Conservation (phyloP, 2,113 vertebrate genomes). For the Cinclus mexicanus region DNA sequence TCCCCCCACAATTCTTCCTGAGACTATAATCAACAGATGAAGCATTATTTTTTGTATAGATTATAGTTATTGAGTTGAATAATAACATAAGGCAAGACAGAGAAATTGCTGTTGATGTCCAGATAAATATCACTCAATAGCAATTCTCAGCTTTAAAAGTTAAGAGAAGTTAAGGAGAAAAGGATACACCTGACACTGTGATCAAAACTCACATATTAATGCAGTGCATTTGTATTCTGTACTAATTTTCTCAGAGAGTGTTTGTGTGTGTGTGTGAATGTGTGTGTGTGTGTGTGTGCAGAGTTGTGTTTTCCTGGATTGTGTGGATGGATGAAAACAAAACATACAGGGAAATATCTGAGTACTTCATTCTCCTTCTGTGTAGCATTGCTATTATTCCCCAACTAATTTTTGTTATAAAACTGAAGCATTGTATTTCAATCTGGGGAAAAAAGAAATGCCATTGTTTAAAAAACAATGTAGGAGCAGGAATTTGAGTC, state of each 20-base stretch:
- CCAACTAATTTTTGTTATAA: neutral
- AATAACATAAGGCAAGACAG: neutral
- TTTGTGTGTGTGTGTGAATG: neutral
- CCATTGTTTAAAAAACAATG: constrained; percentile 9
- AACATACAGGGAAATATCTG: neutral
- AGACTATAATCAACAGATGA: neutral
- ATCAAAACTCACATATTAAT: neutral
- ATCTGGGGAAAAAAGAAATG: neutral
- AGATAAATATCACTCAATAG: neutral
- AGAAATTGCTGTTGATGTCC: neutral
- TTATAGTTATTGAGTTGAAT: neutral
- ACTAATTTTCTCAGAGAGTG: neutral
- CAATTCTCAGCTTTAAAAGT: neutral
- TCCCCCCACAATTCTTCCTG: neutral
- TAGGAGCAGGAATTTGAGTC: neutral
- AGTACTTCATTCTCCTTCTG: neutral
- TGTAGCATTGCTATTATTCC: neutral
- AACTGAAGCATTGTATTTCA: neutral
- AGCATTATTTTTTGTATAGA: neutral
- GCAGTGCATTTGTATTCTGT: neutral
- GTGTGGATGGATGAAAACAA: neutral
- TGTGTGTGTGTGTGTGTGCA: neutral
- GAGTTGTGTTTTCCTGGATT: neutral
- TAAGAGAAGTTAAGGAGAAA: neutral
- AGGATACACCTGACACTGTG: neutral